These are phyloP conservation scores for Pseudococcus longispinus DNA, from an alignment of 2,888 invertebrate species.

Conservation along the genomic window DNA sequence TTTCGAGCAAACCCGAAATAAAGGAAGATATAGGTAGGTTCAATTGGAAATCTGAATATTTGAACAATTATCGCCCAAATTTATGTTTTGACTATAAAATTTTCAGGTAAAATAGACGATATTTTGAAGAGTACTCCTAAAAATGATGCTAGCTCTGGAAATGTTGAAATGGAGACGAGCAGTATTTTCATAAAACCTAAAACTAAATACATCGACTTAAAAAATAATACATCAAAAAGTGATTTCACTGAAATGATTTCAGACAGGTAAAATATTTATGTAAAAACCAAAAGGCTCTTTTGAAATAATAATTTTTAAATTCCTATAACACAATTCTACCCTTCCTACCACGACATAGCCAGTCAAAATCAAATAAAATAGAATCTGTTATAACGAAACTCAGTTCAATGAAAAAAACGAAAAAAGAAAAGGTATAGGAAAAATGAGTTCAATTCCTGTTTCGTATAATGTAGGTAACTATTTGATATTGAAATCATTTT, in stretches of 20 bases:
- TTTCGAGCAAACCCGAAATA: not conserved
- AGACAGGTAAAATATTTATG: not conserved
- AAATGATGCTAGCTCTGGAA: not conserved
- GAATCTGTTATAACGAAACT: not conserved
- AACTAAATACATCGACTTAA: not conserved
- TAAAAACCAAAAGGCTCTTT: not conserved
- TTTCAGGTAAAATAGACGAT: not conserved
- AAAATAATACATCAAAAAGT: not conserved
- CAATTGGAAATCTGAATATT: not conserved
- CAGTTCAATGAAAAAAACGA: not conserved
- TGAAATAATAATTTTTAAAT: not conserved
- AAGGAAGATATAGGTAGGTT: not conserved
- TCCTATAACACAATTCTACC: not conserved
- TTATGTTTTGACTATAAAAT: not conserved
- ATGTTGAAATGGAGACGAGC: not conserved
- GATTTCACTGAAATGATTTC: not conserved
- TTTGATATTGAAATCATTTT: not conserved
- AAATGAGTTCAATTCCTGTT: too few species aligned
- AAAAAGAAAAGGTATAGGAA: slow-evolving; percentile 4
- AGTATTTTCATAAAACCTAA: not conserved
- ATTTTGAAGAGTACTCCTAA: not conserved
- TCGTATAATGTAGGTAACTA: not conserved
- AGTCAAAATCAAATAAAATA: not conserved
- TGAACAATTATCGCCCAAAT: not conserved
- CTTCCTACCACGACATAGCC: not conserved